Evolutionary conservation across 1,140 invertebrate genomes (phyloP).

Genomic region (Wasmannia auropunctata): DNA sequence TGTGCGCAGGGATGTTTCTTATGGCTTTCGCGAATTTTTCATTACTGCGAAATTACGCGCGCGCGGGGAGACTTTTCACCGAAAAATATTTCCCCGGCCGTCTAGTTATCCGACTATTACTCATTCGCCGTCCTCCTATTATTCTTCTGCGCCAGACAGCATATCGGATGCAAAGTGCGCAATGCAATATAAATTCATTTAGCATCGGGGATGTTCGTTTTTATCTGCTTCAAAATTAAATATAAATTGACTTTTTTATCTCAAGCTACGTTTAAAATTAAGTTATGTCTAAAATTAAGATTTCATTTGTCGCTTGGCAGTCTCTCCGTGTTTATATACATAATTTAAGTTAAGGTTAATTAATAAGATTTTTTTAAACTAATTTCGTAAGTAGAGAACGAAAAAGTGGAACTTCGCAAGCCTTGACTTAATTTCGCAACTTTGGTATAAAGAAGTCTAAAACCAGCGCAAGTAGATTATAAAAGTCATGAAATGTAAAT

Average conservation of each 20-base stretch:
- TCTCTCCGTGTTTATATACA: neutral
- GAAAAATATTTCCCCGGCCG: slow-evolving; percentile 29
- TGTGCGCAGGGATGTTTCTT: too few species aligned
- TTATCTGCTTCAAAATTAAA: neutral
- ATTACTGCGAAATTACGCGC: neutral
- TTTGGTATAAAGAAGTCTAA: neutral
- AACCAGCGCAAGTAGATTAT: neutral
- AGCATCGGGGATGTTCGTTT: slow-evolving; percentile 25
- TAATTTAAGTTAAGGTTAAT: neutral
- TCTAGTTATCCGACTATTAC: slow-evolving; percentile 35
- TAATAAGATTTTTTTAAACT: slow-evolving; percentile 7
- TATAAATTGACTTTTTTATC: neutral
- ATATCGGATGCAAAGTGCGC: slow-evolving; percentile 21
- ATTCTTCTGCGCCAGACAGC: slow-evolving; percentile 31
- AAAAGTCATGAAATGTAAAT: neutral
- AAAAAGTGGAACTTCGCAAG: neutral
- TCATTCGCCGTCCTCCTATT: slow-evolving; percentile 38
- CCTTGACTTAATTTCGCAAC: neutral
- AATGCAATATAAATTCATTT: slow-evolving; percentile 50
- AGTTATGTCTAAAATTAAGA: neutral
- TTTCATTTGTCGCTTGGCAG: neutral
- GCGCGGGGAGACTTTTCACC: neutral
- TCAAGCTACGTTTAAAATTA: neutral
- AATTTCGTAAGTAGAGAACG: neutral
- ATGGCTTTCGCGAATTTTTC: too few species aligned